A percentile compares a stretch with the other conserved stretches of the same genome.
Evolutionary conservation across 2,113 vertebrate species (phyloP).

Genomic region (Antigone vipio): DNA sequence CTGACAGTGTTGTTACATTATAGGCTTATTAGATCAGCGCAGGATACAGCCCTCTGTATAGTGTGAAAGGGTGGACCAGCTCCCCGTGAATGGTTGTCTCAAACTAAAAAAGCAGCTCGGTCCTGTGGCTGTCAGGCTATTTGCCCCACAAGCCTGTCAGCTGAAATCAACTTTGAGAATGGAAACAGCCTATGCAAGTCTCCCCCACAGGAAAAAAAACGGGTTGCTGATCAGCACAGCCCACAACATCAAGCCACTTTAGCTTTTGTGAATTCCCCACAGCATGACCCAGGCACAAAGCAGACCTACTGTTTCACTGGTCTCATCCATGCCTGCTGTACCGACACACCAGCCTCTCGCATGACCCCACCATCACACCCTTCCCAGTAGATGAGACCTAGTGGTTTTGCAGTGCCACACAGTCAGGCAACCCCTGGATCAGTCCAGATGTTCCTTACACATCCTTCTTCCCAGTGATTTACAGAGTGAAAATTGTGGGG

Average conservation of each 20-base stretch:
- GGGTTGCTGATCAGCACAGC: neutral
- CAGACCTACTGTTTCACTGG: neutral
- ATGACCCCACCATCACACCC: fast-evolving
- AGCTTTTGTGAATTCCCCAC: neutral
- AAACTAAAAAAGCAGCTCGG: neutral
- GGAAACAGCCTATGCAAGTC: neutral
- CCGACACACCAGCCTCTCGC: neutral
- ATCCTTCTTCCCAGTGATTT: neutral
- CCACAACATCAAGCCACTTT: neutral
- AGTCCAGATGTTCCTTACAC: neutral
- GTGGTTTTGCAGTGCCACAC: neutral
- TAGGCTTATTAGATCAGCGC: neutral
- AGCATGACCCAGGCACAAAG: neutral
- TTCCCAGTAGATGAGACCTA: neutral
- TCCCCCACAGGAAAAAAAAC: neutral
- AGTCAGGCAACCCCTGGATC: neutral
- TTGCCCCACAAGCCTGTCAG: neutral
- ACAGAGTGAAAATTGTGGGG: neutral
- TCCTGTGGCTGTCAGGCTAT: neutral
- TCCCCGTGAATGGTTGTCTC: neutral
- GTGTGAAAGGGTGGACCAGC: neutral
- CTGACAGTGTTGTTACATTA: neutral
- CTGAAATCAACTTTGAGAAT: neutral
- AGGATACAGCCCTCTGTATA: neutral
- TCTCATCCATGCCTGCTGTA: neutral